These are phyloP conservation scores for Bergia puertoricense DNA, from an alignment of 92 coral and sea anemone genomes.

Conservation along the genomic window DNA sequence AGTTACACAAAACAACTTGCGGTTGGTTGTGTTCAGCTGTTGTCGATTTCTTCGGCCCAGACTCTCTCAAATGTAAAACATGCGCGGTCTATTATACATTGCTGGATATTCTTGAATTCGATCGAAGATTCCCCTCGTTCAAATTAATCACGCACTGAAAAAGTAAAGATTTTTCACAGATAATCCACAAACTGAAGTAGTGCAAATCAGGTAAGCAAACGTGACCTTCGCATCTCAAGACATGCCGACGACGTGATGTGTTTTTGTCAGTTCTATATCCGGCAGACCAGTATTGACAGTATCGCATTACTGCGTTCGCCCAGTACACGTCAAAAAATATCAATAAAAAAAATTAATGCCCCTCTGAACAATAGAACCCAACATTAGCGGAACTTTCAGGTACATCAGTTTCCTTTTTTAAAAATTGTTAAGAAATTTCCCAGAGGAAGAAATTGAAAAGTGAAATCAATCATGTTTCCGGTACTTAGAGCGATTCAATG, in stretches of 20 bases:
- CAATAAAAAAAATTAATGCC: too few relatives aligned
- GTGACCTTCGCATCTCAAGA: not conserved
- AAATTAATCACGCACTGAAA: not conserved
- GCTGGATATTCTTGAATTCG: not conserved
- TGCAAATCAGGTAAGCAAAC: not conserved
- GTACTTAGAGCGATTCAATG: not conserved
- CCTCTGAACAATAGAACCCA: not conserved
- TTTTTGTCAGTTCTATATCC: not conserved
- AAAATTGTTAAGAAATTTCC: not conserved
- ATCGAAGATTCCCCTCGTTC: too few relatives aligned
- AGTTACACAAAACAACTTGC: slow-evolving; percentile 1
- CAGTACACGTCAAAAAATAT: not conserved
- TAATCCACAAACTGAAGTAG: not conserved
- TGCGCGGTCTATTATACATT: slow-evolving; percentile 3
- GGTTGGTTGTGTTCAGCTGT: slow-evolving; percentile 37
- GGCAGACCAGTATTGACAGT: not conserved
- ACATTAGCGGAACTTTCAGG: not conserved
- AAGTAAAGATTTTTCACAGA: not conserved
- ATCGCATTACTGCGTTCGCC: not conserved
- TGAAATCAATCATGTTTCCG: not conserved
- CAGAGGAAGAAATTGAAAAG: not conserved
- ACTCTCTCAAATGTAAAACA: slow-evolving; percentile 13
- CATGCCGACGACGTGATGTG: not conserved
- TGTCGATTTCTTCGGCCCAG: slow-evolving; percentile 39
- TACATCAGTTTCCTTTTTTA: not conserved